phyloP scores from a whole-genome alignment of 2,797 vertebrate species.

The Clangula hyemalis region DNA sequence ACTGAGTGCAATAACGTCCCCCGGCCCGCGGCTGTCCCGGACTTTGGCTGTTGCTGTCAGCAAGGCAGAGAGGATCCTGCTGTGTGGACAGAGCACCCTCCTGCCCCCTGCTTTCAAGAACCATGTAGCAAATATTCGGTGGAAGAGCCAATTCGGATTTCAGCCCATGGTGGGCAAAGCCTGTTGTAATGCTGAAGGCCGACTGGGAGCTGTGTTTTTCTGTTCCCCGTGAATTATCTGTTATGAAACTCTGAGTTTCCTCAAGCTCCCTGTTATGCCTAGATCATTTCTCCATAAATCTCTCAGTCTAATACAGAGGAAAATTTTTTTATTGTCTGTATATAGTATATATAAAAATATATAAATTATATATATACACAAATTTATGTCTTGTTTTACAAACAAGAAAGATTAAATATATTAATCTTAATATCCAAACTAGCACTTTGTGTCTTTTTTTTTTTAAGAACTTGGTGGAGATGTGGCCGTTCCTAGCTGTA shows the following conservation, averaged over 20 bases:
- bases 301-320: conserved; percentile 67
- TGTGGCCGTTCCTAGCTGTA: background rate
- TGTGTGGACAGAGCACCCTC: conserved; percentile 12
- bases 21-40: background rate
- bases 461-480: background rate
- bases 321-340: conserved; percentile 80
- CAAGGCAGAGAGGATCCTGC: conserved; percentile 25
- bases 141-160: conserved; percentile 4
- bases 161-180: background rate
- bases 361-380: conserved; percentile 78
- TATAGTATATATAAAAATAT: conserved; percentile 82
- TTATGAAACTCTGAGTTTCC: conserved; percentile 19
- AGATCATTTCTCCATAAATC: conserved; percentile 29
- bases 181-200: conserved; percentile 4
- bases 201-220: conserved; percentile 44
- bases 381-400: conserved; percentile 85
- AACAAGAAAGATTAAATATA: conserved; percentile 82
- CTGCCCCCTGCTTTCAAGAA: conserved; percentile 53
- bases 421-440: conserved; percentile 77
- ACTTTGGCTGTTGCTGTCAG: background rate
- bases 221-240: background rate
- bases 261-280: conserved; percentile 17
- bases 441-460: conserved; percentile 50
- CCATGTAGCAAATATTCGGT: conserved; percentile 58
- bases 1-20: conserved; percentile 53